Evolutionary conservation across 2,888 invertebrate species (phyloP).

Genomic region (Euzophera pinguis): DNA sequence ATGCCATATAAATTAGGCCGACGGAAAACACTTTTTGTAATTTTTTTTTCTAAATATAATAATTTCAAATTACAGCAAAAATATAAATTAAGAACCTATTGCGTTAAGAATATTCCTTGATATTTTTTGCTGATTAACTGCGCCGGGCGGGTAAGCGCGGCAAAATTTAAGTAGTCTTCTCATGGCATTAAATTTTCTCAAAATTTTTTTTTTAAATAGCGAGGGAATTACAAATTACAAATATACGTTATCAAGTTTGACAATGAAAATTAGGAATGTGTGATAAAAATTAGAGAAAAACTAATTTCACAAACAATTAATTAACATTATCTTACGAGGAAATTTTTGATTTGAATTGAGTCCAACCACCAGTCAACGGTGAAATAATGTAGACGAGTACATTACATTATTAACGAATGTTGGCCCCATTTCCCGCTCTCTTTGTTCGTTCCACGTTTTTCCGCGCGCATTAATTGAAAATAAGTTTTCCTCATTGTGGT

Average conservation of each 20-base stretch:
- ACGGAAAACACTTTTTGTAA: conserved; percentile 60
- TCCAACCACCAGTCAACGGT: conserved; percentile 54
- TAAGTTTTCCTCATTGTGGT: conserved; percentile 57
- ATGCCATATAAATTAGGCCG: conserved; percentile 79
- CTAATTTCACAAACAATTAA: neutral
- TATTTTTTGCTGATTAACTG: neutral
- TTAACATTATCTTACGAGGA: conserved; percentile 40
- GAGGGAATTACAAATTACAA: too few species aligned
- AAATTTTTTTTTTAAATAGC: too few species aligned
- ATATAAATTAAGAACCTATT: neutral
- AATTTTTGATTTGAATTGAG: conserved; percentile 29
- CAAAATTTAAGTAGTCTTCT: conserved; percentile 10
- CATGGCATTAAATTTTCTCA: too few species aligned
- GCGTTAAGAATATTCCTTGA: neutral
- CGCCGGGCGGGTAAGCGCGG: conserved; percentile 18
- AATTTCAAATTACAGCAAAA: neutral
- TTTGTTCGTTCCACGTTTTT: conserved; percentile 75
- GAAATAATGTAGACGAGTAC: conserved; percentile 74
- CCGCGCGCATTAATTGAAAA: conserved; percentile 61
- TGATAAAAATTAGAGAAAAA: too few species aligned
- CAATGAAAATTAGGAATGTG: too few species aligned
- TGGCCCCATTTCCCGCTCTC: conserved; percentile 78
- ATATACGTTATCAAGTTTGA: too few species aligned
- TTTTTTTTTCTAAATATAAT: neutral
- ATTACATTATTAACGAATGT: conserved; percentile 80